Evolutionary conservation across 2,797 vertebrate species (phyloP).

Genomic region (Sebastes oblongus): DNA sequence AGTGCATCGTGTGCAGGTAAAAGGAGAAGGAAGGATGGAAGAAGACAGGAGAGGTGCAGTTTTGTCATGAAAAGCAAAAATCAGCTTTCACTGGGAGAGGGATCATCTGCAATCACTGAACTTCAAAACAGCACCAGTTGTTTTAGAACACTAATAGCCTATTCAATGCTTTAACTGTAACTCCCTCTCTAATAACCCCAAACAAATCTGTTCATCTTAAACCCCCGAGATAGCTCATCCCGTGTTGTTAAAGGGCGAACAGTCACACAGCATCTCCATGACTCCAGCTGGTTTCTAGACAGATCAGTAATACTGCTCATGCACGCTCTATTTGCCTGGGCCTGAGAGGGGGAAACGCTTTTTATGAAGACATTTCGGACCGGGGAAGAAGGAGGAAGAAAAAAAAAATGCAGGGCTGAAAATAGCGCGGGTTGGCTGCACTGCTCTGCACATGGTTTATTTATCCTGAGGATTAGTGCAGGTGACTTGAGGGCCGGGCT

Average conservation of each 20-base stretch:
- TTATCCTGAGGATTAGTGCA: slow-evolving; percentile 76
- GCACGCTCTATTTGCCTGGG: slow-evolving; percentile 56
- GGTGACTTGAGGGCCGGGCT: slow-evolving; percentile 74
- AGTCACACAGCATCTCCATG: slow-evolving; percentile 40
- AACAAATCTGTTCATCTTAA: slow-evolving; percentile 22
- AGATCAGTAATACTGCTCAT: slow-evolving; percentile 62
- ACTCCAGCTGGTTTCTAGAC: slow-evolving; percentile 66
- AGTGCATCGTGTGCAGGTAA: slow-evolving; percentile 16
- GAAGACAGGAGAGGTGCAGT: background rate
- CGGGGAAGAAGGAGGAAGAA: background rate
- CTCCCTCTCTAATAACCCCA: background rate
- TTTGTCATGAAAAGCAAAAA: slow-evolving; percentile 3
- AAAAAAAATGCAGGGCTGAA: slow-evolving; percentile 58
- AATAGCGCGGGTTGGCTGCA: slow-evolving; percentile 70
- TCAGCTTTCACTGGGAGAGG: background rate
- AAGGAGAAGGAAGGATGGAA: background rate
- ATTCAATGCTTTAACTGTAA: slow-evolving; percentile 18
- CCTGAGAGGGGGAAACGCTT: slow-evolving; percentile 51
- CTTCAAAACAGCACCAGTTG: slow-evolving; percentile 8
- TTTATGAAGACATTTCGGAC: slow-evolving; percentile 63
- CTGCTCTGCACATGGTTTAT: slow-evolving; percentile 77
- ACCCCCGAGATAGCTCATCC: background rate
- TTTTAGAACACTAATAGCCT: slow-evolving; percentile 28
- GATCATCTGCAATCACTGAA: background rate
- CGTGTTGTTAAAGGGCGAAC: slow-evolving; percentile 26